A percentile compares a stretch with the other conserved stretches of the same genome.
These are phyloP conservation scores for Autographa gamma DNA, from an alignment of 2,888 invertebrate species.

Conservation along the genomic window DNA sequence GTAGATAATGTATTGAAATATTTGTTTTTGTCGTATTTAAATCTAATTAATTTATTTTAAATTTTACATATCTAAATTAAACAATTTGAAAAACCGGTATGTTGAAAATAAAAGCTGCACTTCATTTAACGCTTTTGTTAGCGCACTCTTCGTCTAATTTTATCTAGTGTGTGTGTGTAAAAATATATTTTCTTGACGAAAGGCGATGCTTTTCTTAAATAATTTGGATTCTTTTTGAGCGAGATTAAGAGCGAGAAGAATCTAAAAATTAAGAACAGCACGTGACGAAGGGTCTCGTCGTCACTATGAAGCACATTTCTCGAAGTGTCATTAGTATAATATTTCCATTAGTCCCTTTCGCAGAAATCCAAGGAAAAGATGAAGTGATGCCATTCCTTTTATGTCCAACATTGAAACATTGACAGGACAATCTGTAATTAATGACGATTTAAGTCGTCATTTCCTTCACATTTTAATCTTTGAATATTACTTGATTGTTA, in stretches of 20 bases:
- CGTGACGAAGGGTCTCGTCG: constrained; percentile 1
- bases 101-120: no score
- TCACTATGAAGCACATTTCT: constrained; percentile 4
- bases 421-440: background rate
- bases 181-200: no score
- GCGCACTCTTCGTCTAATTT: no score
- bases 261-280: constrained; percentile 1
- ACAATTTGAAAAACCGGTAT: no score
- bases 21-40: no score
- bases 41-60: no score
- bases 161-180: no score
- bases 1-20: no score
- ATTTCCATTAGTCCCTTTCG: constrained; percentile 3
- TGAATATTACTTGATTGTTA: background rate
- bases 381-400: constrained; percentile 4
- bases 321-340: constrained; percentile 4
- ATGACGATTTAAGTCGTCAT: no score
- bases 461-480: background rate
- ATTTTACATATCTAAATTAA: no score
- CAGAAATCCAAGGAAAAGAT: constrained; percentile 2
- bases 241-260: background rate
- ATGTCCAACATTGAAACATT: background rate
- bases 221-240: background rate
- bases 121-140: no score
- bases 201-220: background rate